Evolutionary conservation across 2,888 invertebrate species (phyloP).

Genomic region (Teleogryllus oceanicus): DNA sequence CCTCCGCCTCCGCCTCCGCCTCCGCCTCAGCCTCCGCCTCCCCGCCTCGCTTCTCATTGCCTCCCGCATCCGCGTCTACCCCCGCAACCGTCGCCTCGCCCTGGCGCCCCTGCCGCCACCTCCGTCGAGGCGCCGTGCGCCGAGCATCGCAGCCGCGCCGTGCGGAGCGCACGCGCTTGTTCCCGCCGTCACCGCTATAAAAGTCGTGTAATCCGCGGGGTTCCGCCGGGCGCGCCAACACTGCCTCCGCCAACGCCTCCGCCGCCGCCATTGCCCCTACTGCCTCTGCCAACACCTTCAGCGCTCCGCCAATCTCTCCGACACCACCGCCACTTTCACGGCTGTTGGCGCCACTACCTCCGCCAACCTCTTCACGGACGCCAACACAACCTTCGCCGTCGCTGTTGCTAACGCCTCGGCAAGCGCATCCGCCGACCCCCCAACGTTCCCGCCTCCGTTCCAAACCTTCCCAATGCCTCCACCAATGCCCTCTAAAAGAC

Average conservation of each 20-base stretch:
- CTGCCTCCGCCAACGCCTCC: not conserved
- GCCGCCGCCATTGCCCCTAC: not conserved
- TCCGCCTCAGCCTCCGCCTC: too few relatives aligned
- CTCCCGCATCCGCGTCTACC: too few relatives aligned
- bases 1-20: too few relatives aligned
- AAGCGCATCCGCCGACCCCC: too few relatives aligned
- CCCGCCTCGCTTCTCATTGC: too few relatives aligned
- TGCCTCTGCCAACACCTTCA: not conserved
- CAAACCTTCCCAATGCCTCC: too few relatives aligned
- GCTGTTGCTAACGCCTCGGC: not conserved
- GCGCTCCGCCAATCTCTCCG: fast-evolving
- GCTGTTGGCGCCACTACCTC: not conserved
- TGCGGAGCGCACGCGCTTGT: not conserved
- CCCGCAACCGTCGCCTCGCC: too few relatives aligned
- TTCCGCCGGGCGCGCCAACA: not conserved
- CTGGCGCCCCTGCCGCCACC: too few relatives aligned
- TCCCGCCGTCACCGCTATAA: not conserved
- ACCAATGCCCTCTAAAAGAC: too few relatives aligned
- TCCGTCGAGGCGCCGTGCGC: too few relatives aligned
- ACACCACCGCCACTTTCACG: not conserved
- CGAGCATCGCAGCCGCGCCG: too few relatives aligned
- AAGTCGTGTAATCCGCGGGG: not conserved
- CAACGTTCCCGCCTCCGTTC: too few relatives aligned
- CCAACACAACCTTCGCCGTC: not conserved
- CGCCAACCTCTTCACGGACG: not conserved